These are phyloP conservation scores for Peromyscus leucopus DNA, from an alignment of 2,113 vertebrate species.

Conservation along the genomic window DNA sequence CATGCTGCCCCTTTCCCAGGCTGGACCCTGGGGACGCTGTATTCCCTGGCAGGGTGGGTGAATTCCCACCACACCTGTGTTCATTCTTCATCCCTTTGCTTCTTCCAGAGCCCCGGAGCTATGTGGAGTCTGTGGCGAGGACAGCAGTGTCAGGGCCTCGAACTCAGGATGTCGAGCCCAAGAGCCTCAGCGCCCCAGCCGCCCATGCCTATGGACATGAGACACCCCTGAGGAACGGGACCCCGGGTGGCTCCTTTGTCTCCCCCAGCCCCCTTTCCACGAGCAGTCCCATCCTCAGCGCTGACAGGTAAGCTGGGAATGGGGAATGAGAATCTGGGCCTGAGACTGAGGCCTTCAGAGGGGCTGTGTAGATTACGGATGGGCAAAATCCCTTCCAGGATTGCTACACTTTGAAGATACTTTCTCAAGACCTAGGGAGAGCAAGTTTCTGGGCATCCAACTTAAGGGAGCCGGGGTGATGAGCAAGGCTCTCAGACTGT, in stretches of 20 bases:
- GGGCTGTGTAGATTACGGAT: neutral
- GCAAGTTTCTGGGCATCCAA: neutral
- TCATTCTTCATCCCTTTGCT: conserved; percentile 14
- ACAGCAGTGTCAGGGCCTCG: conserved; percentile 88
- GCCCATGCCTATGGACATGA: conserved; percentile 84
- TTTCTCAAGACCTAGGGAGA: fast-evolving
- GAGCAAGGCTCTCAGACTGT: neutral
- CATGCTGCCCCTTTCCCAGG: neutral
- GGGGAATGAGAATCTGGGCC: neutral
- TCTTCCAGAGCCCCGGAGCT: conserved; percentile 94
- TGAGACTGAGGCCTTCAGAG: neutral
- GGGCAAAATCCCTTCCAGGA: neutral
- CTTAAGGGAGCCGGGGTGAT: fast-evolving
- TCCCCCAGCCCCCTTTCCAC: conserved; percentile 92
- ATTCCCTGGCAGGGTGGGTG: neutral
- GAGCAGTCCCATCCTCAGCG: conserved; percentile 94
- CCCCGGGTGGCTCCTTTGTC: conserved; percentile 87
- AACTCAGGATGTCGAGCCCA: conserved; percentile 73
- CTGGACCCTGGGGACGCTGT: neutral
- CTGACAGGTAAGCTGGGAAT: conserved; percentile 90
- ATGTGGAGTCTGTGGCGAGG: conserved; percentile 96
- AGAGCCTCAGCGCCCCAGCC: conserved; percentile 77
- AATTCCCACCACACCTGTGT: neutral
- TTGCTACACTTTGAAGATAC: neutral
- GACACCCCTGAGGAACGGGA: conserved; percentile 83